Percentiles rank a stretch among this genome's conserved stretches.
These are phyloP conservation scores for Chlorodrepanis virens DNA, from an alignment of 2,113 vertebrate species.

Conservation along the genomic window DNA sequence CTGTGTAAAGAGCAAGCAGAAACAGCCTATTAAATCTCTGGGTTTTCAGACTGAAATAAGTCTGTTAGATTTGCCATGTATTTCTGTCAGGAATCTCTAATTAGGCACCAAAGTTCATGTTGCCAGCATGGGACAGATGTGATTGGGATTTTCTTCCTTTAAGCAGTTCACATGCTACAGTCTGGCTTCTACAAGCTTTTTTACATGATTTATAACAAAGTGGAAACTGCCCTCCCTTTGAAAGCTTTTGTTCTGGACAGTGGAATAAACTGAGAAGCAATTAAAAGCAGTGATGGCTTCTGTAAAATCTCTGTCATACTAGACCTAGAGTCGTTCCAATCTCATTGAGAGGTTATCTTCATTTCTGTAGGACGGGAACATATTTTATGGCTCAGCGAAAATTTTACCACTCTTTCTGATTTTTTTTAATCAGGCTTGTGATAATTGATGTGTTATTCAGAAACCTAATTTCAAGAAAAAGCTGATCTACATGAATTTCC, in stretches of 20 bases:
- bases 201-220: neutral
- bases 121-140: neutral
- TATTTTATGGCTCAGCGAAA: neutral
- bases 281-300: neutral
- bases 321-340: neutral
- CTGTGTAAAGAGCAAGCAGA: neutral
- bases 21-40: neutral
- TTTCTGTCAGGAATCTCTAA: neutral
- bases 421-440: neutral
- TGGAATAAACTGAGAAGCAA: neutral
- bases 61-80: neutral
- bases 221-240: neutral
- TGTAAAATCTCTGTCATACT: neutral
- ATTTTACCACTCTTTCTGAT: neutral
- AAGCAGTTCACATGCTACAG: neutral
- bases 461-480: neutral
- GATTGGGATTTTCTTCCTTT: neutral
- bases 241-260: neutral
- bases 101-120: neutral
- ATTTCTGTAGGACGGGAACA: neutral
- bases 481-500: neutral
- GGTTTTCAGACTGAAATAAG: neutral
- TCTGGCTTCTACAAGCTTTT: neutral
- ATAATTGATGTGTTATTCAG: neutral
- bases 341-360: neutral